Base-by-base conservation (phyloP, 2,888 invertebrate species). In the Dichetophora obliterata region DNA sequence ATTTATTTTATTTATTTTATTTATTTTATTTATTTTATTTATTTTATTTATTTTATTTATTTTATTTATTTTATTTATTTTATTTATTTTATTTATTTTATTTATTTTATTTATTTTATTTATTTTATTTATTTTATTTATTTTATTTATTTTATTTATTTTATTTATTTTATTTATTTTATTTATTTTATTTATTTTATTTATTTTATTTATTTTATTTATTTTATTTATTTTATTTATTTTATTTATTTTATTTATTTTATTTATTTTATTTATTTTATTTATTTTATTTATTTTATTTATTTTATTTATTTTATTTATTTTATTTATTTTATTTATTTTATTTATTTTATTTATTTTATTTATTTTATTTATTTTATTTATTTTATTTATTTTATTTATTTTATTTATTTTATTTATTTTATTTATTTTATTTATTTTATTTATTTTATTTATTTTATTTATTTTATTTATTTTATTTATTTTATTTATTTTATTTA, bases 1-100 rank as follows among this genome's bases (percentile, higher is more conserved):
- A n/a, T n/a, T 52, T 52, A n/a, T 52, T n/a, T 52, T n/a, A n/a
- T 52, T 52, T 52, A 52, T 52, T n/a, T 52, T 52, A n/a, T 52
- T n/a, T 52, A 52, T 52, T 52, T 52, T 52, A 52, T 52, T n/a
- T 52, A n/a, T 52, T 52, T n/a, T 52, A 52, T 52, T 52, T 52
- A n/a, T n/a, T 52, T n/a, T 52, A n/a, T 52, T 52, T n/a, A n/a
- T n/a, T 52, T 52, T 52, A n/a, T n/a, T 52, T n/a, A n/a, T 52
- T 52, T 52, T n/a, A n/a, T n/a, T 52, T 52, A n/a, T 52, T n/a
- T 52, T n/a, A n/a, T 52, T 52, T 52, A 52, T 52, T n/a, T 52
- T 52, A n/a, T 52, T n/a, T 52, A 52, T 52, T 52, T 52, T 52
- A 52, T 52, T n/a, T 52, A n/a, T 52, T 52, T n/a, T 52, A 52